Evolutionary conservation across 2,888 invertebrate genomes (phyloP).

Genomic region (Drosophila neonasuta): DNA sequence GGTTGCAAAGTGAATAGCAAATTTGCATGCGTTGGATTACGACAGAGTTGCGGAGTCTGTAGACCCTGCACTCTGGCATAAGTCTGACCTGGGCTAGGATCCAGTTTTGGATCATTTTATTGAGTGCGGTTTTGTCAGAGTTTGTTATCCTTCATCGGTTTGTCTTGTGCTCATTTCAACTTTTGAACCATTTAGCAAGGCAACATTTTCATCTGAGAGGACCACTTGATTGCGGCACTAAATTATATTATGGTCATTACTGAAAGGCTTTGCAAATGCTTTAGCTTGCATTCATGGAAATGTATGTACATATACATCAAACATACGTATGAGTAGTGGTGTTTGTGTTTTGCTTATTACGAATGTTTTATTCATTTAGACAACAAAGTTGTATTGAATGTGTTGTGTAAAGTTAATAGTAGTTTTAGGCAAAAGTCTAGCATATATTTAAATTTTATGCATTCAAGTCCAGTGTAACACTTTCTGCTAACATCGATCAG

Average conservation of each 20-base stretch:
- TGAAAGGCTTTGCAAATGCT: conserved; percentile 25
- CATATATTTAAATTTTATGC: no score
- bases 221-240: conserved; percentile 73
- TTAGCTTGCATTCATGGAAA: not conserved
- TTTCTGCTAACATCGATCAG: not conserved
- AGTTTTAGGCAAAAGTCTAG: no score
- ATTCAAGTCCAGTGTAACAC: no score
- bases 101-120: conserved; percentile 65
- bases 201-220: conserved; percentile 48
- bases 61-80: conserved; percentile 19
- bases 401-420: no score
- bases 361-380: conserved; percentile 10
- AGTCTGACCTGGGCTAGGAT: conserved; percentile 37
- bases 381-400: not conserved
- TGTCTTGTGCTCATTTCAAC: conserved; percentile 52
- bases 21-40: conserved; percentile 75
- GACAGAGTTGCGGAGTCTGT: conserved; percentile 46
- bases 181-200: conserved; percentile 53
- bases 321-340: not conserved
- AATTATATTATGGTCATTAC: conserved; percentile 71
- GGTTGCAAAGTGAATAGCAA: conserved; percentile 71
- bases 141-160: conserved; percentile 48
- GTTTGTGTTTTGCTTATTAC: conserved; percentile 10
- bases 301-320: no score
- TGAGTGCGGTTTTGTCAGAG: conserved; percentile 54